phyloP scores from a whole-genome alignment of 2,888 invertebrate species.

The Ashinkailepas kermadecensis region DNA sequence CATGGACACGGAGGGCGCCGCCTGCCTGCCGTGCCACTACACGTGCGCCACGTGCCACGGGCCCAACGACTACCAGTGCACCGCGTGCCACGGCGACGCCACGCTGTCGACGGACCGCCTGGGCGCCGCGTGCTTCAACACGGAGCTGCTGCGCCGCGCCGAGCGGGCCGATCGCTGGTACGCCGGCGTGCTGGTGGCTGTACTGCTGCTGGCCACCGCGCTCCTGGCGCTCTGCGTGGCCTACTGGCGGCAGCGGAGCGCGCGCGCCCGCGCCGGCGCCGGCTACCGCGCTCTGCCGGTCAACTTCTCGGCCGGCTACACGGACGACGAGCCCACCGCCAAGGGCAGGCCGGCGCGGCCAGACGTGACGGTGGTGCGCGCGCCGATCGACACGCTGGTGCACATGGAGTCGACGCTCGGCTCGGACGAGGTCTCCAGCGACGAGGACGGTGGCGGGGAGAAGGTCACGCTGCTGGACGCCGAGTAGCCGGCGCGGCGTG shows the following conservation, averaged over 20 bases:
- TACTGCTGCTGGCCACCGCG: neutral
- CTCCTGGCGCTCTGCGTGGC: neutral
- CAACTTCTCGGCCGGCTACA: neutral
- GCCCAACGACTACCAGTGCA: constrained; percentile 54
- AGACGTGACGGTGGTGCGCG: constrained; percentile 3
- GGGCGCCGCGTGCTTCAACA: constrained; percentile 7
- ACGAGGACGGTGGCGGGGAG: neutral
- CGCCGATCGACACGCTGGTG: neutral
- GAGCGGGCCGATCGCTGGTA: neutral
- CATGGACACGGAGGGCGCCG: constrained; percentile 31
- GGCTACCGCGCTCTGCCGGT: constrained; percentile 16
- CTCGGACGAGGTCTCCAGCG: neutral
- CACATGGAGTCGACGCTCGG: neutral
- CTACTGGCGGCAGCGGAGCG: constrained; percentile 13
- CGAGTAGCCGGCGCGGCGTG: neutral
- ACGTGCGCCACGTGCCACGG: constrained; percentile 63
- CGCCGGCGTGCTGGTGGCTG: neutral
- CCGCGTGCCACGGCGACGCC: constrained; percentile 8
- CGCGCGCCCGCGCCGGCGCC: too few relatives aligned
- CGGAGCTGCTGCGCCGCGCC: neutral
- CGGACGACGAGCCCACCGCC: neutral
- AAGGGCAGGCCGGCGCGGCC: neutral
- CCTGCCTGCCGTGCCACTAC: constrained; percentile 63
- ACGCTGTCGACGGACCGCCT: neutral
- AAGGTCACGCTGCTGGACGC: neutral